Conservation (phyloP, 1,140 invertebrate species). For the Periplaneta americana region DNA sequence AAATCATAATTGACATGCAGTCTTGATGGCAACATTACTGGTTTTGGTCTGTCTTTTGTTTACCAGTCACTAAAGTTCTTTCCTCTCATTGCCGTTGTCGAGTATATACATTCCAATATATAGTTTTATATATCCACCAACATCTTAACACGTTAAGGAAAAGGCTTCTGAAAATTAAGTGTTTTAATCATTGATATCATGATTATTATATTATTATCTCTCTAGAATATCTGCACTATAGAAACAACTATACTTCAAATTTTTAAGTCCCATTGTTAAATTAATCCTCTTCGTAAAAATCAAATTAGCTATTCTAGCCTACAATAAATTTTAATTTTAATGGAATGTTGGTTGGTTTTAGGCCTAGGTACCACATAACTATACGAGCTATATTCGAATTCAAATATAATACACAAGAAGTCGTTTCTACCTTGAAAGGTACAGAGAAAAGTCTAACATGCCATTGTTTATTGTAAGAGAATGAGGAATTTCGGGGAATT, state of each 20-base stretch:
- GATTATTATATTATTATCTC: background rate
- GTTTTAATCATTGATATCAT: background rate
- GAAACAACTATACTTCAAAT: background rate
- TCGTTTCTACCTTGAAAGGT: too few relatives aligned
- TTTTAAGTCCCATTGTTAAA: background rate
- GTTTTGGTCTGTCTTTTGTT: background rate
- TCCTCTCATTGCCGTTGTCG: background rate
- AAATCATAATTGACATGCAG: too few relatives aligned
- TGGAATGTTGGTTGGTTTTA: background rate
- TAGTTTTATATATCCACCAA: background rate
- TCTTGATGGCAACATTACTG: background rate
- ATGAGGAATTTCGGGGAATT: background rate
- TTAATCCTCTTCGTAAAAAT: background rate
- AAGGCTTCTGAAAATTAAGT: background rate
- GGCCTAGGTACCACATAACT: background rate
- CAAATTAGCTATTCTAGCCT: background rate
- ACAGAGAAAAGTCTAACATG: too few relatives aligned
- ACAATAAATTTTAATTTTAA: background rate
- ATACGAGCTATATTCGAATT: background rate
- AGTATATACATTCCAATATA: too few relatives aligned
- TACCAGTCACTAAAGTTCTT: background rate
- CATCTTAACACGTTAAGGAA: background rate
- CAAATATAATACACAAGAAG: background rate
- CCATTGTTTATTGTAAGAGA: too few relatives aligned
- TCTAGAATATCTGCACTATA: background rate